phyloP scores from a whole-genome alignment of 2,113 vertebrate genomes.

The Erythrolamprus reginae region DNA sequence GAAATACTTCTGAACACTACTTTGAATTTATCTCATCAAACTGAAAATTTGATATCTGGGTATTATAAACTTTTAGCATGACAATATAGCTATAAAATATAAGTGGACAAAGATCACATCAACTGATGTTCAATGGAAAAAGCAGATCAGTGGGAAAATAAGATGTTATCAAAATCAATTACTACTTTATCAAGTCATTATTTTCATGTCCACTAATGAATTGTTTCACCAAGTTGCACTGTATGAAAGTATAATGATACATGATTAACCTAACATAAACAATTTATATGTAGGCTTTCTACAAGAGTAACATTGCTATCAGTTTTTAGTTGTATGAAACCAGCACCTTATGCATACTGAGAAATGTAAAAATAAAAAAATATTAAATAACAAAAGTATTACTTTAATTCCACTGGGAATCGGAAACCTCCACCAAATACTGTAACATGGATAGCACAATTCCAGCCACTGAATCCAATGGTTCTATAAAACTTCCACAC shows the following conservation, averaged over 20 bases:
- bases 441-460: neutral
- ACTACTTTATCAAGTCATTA: conserved; percentile 40
- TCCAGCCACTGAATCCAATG: neutral
- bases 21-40: conserved; percentile 29
- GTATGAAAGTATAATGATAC: conserved; percentile 46
- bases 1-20: conserved; percentile 15
- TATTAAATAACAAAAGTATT: conserved; percentile 36
- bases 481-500: neutral
- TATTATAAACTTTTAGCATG: conserved; percentile 6
- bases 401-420: conserved; percentile 49
- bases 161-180: conserved; percentile 37
- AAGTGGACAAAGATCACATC: conserved; percentile 36
- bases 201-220: conserved; percentile 37
- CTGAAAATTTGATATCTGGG: neutral
- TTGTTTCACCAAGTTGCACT: conserved; percentile 32
- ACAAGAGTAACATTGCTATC: conserved; percentile 52
- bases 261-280: conserved; percentile 37
- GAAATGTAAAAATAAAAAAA: no score
- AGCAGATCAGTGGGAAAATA: no score
- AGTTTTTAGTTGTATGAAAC: conserved; percentile 41
- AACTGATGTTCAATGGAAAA: conserved; percentile 43
- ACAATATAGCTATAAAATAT: neutral
- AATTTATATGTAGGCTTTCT: conserved; percentile 37
- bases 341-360: conserved; percentile 40
- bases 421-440: conserved; percentile 48